phyloP scores from a whole-genome alignment of 1,140 invertebrate genomes.

The Sesamia nonagrioides region DNA sequence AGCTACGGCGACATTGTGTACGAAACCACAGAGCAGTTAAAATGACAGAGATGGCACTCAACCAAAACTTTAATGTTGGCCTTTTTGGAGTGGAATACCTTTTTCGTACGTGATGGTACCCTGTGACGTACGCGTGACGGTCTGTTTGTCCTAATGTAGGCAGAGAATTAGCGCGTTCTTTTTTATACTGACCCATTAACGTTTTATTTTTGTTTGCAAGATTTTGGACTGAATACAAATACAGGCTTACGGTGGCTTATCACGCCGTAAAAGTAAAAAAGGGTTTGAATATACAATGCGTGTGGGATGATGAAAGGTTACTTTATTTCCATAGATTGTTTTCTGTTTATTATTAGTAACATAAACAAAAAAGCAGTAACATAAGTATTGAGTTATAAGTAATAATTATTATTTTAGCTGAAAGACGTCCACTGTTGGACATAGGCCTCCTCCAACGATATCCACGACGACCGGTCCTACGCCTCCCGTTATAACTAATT shows the following conservation, averaged over 20 bases:
- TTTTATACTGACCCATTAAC: slow-evolving; percentile 11
- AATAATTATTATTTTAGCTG: too few relatives aligned
- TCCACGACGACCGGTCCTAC: too few relatives aligned
- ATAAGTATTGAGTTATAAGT: too few relatives aligned
- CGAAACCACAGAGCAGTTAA: slow-evolving; percentile 45
- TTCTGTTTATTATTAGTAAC: not conserved
- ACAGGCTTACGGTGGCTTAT: slow-evolving; percentile 13
- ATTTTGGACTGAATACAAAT: slow-evolving; percentile 37
- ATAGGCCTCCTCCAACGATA: too few relatives aligned
- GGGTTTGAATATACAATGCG: not conserved
- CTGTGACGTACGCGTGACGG: slow-evolving; percentile 35
- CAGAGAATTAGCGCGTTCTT: slow-evolving; percentile 35
- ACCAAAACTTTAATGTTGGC: slow-evolving; percentile 48
- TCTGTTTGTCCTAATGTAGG: slow-evolving; percentile 36
- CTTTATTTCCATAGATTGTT: not conserved
- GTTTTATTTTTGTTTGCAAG: slow-evolving; percentile 35
- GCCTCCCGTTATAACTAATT: too few relatives aligned
- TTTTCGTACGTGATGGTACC: slow-evolving; percentile 41
- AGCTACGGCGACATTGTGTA: slow-evolving; percentile 41
- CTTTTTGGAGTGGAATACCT: slow-evolving; percentile 43
- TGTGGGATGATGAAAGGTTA: not conserved
- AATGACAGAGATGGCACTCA: slow-evolving; percentile 46
- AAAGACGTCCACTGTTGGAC: too few relatives aligned
- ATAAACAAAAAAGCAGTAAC: too few relatives aligned
- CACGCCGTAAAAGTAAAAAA: not conserved